phyloP scores from a whole-genome alignment of 2,113 vertebrate genomes.

The Myrmophylax atrothorax region DNA sequence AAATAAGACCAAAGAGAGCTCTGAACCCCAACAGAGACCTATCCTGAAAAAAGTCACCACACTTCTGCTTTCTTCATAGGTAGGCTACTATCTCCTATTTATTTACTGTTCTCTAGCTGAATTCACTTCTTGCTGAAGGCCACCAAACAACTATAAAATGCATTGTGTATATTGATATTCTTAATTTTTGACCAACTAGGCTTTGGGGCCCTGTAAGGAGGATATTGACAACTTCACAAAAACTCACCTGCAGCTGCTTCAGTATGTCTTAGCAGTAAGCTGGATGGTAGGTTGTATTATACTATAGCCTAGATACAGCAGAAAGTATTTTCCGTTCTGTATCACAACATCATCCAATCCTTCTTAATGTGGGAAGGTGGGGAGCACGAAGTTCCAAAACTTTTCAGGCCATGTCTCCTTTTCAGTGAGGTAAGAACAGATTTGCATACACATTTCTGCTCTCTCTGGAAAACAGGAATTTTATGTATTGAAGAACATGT shows the following conservation, averaged over 20 bases:
- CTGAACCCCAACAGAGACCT: slow-evolving; percentile 48
- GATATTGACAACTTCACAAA: background rate
- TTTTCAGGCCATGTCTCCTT: background rate
- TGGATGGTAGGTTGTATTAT: background rate
- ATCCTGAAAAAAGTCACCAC: background rate
- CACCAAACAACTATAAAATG: background rate
- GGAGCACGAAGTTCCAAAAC: background rate
- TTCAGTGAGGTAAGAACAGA: background rate
- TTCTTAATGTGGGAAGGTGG: background rate
- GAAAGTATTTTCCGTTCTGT: background rate
- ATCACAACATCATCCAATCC: background rate
- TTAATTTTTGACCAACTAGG: background rate
- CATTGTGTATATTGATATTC: background rate
- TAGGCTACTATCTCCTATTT: background rate
- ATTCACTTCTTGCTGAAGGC: background rate
- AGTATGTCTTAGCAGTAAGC: background rate
- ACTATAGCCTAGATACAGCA: background rate
- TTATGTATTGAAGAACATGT: background rate
- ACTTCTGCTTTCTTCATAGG: slow-evolving; percentile 9
- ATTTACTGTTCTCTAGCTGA: background rate
- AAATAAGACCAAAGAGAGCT: slow-evolving; percentile 72
- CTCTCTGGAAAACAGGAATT: background rate
- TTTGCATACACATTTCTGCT: background rate
- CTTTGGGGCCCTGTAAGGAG: background rate
- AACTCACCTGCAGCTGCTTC: background rate